Evolutionary conservation across 2,888 invertebrate genomes (phyloP).

Genomic region (Apotomis betuletana): DNA sequence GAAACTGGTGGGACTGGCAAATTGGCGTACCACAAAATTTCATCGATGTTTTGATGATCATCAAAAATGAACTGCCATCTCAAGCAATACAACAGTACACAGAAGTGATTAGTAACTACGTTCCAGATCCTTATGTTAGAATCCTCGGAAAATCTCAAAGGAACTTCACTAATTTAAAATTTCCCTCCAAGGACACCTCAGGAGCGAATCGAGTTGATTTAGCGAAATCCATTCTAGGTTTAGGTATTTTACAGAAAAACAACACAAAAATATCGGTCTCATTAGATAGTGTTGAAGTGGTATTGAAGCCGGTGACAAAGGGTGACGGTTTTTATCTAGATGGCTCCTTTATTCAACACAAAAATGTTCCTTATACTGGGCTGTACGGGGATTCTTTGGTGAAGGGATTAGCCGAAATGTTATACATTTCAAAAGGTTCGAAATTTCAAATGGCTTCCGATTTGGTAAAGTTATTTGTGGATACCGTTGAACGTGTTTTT

Average conservation of each 20-base stretch:
- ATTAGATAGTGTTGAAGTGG: not conserved
- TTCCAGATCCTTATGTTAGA: not conserved
- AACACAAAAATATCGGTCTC: conserved; percentile 3
- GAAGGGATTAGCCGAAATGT: not conserved
- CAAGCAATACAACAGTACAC: conserved; percentile 1
- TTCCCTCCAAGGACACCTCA: not conserved
- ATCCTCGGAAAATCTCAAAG: too few species aligned
- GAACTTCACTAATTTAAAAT: not conserved
- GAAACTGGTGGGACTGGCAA: conserved; percentile 21
- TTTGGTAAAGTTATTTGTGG: not conserved
- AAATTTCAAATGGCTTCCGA: not conserved
- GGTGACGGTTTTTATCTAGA: conserved; percentile 9
- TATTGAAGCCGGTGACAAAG: conserved; percentile 2
- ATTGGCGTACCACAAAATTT: not conserved
- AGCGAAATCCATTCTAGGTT: conserved; percentile 5
- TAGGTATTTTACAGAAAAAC: conserved; percentile 13
- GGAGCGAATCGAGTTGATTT: not conserved
- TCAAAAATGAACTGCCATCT: not conserved
- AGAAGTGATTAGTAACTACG: conserved; percentile 10
- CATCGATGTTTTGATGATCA: conserved; percentile 7
- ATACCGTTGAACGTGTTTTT: not conserved
- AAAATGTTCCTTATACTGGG: conserved; percentile 3
- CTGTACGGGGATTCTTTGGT: not conserved
- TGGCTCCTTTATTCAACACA: conserved; percentile 2
- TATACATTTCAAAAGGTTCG: conserved; percentile 3